Evolutionary conservation across 2,888 invertebrate species (phyloP).

Genomic region (Campopleginae sp.): DNA sequence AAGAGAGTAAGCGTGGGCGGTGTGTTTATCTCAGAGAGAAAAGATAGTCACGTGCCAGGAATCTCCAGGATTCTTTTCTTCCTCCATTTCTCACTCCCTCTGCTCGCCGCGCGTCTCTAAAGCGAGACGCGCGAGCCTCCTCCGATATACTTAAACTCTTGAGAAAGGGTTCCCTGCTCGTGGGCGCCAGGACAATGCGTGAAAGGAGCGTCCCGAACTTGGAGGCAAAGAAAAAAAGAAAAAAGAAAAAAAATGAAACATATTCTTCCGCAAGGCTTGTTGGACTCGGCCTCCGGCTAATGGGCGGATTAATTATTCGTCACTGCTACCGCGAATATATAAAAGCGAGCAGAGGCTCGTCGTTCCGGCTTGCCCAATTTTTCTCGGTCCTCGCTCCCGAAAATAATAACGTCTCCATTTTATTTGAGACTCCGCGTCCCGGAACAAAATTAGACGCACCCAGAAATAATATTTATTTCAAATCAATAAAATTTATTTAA

Average conservation of each 20-base stretch:
- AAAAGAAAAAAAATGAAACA: slow-evolving; percentile 20
- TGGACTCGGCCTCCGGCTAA: slow-evolving; percentile 61
- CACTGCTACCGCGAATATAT: slow-evolving; percentile 63
- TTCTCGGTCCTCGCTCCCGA: neutral
- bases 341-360: slow-evolving; percentile 42
- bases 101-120: too few relatives aligned
- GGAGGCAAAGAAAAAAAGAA: slow-evolving; percentile 15
- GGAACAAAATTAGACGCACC: too few relatives aligned
- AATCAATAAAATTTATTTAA: too few relatives aligned
- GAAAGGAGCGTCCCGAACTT: slow-evolving; percentile 59
- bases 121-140: too few relatives aligned
- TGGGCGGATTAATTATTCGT: slow-evolving; percentile 67
- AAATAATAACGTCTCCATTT: neutral
- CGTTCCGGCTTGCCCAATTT: slow-evolving; percentile 43
- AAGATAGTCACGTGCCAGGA: slow-evolving; percentile 64
- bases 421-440: neutral
- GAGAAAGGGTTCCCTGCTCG: slow-evolving; percentile 46
- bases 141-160: slow-evolving; percentile 55
- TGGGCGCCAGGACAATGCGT: slow-evolving; percentile 67
- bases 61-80: slow-evolving; percentile 66
- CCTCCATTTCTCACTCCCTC: slow-evolving; percentile 31
- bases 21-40: slow-evolving; percentile 32
- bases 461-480: too few relatives aligned
- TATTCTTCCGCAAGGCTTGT: slow-evolving; percentile 31
- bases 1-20: slow-evolving; percentile 27